These are phyloP conservation scores for Sylvicola cinctus DNA, from an alignment of 2,888 invertebrate genomes.

Conservation along the genomic window DNA sequence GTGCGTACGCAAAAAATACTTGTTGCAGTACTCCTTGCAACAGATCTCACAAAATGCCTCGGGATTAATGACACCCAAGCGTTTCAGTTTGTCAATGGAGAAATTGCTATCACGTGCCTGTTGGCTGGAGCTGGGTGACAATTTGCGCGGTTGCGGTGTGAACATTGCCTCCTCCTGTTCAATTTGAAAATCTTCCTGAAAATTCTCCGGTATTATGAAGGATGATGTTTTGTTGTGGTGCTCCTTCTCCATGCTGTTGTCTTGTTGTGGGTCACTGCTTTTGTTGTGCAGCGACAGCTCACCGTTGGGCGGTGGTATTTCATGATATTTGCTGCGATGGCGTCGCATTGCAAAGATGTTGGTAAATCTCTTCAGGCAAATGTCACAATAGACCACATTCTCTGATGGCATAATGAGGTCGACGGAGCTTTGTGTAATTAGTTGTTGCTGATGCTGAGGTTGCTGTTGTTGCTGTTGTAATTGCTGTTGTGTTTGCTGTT, in stretches of 20 bases:
- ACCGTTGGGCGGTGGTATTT: constrained; percentile 20
- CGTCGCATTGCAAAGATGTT: constrained; percentile 49
- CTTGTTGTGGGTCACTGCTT: neutral
- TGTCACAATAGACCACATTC: constrained; percentile 35
- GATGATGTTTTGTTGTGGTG: constrained; percentile 5
- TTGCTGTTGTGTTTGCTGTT: constrained; percentile 10
- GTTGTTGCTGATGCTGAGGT: constrained; percentile 10
- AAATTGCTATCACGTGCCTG: constrained; percentile 50
- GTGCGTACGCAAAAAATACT: constrained; percentile 80
- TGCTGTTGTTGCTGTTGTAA: constrained; percentile 11
- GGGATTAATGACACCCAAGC: constrained; percentile 61
- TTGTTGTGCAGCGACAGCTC: neutral
- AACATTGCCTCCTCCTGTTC: constrained; percentile 27
- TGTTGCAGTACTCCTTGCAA: constrained; percentile 83
- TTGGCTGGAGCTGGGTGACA: constrained; percentile 37
- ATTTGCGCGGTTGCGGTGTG: constrained; percentile 31
- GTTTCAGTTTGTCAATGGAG: constrained; percentile 48
- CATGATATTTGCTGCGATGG: constrained; percentile 46
- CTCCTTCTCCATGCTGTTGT: constrained; percentile 3
- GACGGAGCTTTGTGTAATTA: constrained; percentile 9
- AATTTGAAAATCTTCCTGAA: constrained; percentile 23
- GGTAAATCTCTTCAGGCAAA: constrained; percentile 52
- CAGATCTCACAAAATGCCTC: constrained; percentile 89
- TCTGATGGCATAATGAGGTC: constrained; percentile 8
- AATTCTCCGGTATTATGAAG: constrained; percentile 23